Base-by-base conservation (phyloP, 2,113 vertebrate genomes). In the Malurus cyaneus region DNA sequence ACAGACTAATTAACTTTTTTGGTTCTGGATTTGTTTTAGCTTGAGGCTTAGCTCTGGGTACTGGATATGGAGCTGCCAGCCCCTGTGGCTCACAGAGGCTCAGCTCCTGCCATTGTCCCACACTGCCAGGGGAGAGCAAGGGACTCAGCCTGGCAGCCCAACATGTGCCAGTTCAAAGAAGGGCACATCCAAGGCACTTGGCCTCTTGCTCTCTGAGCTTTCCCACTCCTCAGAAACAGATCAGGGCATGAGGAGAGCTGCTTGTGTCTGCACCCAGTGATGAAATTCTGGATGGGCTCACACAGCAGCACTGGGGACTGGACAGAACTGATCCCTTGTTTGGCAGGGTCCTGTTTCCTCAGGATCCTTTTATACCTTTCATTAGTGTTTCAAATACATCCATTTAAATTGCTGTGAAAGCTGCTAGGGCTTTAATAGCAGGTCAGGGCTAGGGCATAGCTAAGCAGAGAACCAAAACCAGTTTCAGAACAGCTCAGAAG, bases 41-140 rank as follows among this genome's bases (percentile, higher is more conserved):
- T 78, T 39, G 65, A 76, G 31, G 20, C 39, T 60, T 32, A 67
- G 28, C 41, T 47, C 34, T 13, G 15, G 9, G 14, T 29, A 18
- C 8, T 31, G 56, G 47, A 50, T 8, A 20, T 0, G 6, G 47
- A 62, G 61, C 60, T 59, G 60, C 39, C 11, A 2, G 31, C 14
- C 66, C 52, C 71, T 44, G 47, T 21, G 29, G 42, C 54, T 91
- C n/a, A 47, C 24, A 14, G 3, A 0, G 0, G 19, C 1, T 0
- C 59, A 73, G 26, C 46, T 92, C 34, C 36, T 66, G 39, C 23
- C 23, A 14, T 17, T 20, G 11, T 12, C 47, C 49, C 4, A 1
- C 1, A 0, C 36, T 56, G 64, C n/a, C 13, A 11, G 5, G 36
- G 20, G 41, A 36, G 42, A 70, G 67, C 0, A 0, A 26, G 20